A percentile compares a stretch with the other conserved stretches of the same genome.
phyloP scores from a whole-genome alignment of 2,888 invertebrate species.

The Lasioglossum calceatum region DNA sequence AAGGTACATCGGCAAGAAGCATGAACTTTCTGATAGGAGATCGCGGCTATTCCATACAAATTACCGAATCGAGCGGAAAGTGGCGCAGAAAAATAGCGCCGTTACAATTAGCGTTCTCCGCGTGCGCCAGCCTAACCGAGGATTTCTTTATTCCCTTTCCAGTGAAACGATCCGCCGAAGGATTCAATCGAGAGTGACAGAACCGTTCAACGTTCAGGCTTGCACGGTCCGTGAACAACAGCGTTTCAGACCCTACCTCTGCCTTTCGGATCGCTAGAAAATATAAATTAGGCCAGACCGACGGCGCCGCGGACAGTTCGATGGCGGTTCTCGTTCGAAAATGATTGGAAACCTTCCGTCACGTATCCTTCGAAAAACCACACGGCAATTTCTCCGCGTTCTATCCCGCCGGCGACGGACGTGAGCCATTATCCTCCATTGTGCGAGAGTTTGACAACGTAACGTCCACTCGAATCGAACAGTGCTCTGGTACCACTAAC shows the following conservation, averaged over 20 bases:
- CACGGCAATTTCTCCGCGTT: constrained; percentile 3
- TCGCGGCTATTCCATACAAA: constrained; percentile 16
- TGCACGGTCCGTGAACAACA: constrained; percentile 64
- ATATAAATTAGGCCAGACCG: constrained; percentile 81
- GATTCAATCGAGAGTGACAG: constrained; percentile 69
- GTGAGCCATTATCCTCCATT: not conserved
- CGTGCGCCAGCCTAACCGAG: constrained; percentile 5
- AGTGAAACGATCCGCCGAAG: constrained; percentile 57
- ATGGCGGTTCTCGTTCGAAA: constrained; percentile 73
- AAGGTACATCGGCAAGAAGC: constrained; percentile 7
- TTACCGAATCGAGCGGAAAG: constrained; percentile 50
- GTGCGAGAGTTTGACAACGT: not conserved
- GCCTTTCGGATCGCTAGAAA: constrained; percentile 70
- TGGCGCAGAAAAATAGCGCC: constrained; percentile 22
- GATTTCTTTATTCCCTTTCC: constrained; percentile 55
- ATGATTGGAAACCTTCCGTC: constrained; percentile 54
- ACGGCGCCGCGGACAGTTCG: constrained; percentile 76
- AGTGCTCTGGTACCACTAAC: not conserved
- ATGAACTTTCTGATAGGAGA: constrained; percentile 16
- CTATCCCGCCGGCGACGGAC: not conserved
- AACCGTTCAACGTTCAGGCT: constrained; percentile 60
- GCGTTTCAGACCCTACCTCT: constrained; percentile 85
- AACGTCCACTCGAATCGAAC: not conserved
- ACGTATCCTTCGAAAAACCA: constrained; percentile 14
- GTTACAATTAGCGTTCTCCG: constrained; percentile 19